Evolutionary conservation across 2,888 invertebrate species (phyloP).

Genomic region (Ophonus ardosiacus): DNA sequence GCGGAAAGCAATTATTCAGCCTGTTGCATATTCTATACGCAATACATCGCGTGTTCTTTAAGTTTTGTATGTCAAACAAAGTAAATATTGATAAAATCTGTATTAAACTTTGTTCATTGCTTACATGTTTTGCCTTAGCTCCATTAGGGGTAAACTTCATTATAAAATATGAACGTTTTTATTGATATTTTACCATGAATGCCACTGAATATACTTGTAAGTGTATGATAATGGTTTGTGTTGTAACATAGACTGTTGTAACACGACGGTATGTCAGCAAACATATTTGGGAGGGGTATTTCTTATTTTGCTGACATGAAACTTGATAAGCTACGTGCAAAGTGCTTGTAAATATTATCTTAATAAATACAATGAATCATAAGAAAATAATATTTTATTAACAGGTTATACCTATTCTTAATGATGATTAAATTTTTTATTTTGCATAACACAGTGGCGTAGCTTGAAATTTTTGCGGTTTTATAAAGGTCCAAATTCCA

Average conservation of each 20-base stretch:
- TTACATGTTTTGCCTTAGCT: conserved; percentile 39
- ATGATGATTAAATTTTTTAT: neutral
- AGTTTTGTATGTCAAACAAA: conserved; percentile 44
- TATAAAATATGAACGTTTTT: conserved; percentile 27
- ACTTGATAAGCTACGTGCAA: no score
- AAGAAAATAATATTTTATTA: no score
- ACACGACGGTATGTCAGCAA: neutral
- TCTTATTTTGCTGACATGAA: conserved; percentile 4
- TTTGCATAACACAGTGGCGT: neutral
- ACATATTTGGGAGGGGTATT: neutral
- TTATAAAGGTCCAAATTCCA: neutral
- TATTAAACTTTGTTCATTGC: conserved; percentile 15
- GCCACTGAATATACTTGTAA: neutral
- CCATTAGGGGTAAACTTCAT: conserved; percentile 37
- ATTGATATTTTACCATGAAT: neutral
- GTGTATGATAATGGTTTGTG: no score
- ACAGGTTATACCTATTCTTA: neutral
- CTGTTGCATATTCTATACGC: conserved; percentile 44
- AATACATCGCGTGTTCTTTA: conserved; percentile 21
- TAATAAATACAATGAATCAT: no score
- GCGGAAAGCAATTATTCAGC: neutral
- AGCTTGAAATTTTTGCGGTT: neutral
- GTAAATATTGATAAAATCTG: conserved; percentile 52
- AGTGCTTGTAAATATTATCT: no score
- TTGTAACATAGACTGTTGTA: no score